Conservation (phyloP, 2,888 invertebrate genomes). For the Eupithecia exiguata region DNA sequence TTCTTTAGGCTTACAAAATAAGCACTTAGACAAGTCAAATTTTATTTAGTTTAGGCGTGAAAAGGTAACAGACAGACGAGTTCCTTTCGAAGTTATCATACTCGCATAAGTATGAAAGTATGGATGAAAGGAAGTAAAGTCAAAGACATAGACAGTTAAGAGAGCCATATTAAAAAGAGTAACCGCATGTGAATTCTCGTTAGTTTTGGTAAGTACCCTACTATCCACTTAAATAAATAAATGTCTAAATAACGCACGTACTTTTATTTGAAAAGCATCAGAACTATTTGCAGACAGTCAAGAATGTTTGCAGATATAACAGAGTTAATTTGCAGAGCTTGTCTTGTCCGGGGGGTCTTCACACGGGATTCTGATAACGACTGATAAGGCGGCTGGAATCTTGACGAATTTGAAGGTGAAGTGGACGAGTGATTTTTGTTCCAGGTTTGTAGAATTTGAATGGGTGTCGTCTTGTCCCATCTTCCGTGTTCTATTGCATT, state of each 20-base stretch:
- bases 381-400: slow-evolving; percentile 29
- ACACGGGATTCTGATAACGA: slow-evolving; percentile 16
- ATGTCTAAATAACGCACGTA: neutral
- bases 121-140: neutral
- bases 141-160: neutral
- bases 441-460: neutral
- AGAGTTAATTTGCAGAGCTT: slow-evolving; percentile 36
- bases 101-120: no score
- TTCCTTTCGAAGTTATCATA: no score
- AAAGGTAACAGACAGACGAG: no score
- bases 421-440: neutral
- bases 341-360: slow-evolving; percentile 43
- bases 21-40: no score
- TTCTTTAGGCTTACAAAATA: no score
- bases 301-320: slow-evolving; percentile 28
- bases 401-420: slow-evolving; percentile 9
- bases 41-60: no score
- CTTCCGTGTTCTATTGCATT: neutral
- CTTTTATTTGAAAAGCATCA: neutral
- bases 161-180: neutral
- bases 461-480: neutral
- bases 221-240: neutral
- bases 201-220: neutral
- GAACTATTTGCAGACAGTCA: slow-evolving; percentile 26
- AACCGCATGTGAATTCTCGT: neutral